Percentiles rank a stretch among this genome's conserved stretches.
Conservation (phyloP, 2,797 vertebrate species). For the Pangasius mekongensis region DNA sequence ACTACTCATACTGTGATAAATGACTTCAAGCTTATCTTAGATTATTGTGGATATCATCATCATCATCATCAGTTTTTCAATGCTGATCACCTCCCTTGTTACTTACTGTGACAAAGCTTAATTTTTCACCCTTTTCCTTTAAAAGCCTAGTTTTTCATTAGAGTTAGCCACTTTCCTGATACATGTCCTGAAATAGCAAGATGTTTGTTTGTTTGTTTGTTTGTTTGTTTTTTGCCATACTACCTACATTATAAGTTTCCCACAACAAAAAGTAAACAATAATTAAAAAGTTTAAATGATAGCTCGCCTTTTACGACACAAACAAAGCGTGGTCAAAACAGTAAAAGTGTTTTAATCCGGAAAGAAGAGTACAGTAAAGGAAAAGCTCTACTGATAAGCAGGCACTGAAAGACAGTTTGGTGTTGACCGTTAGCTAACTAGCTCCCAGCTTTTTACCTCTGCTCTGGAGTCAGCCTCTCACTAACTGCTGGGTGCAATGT, state of each 20-base stretch:
- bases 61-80: not conserved
- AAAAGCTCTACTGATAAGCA: not conserved
- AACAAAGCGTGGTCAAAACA: not conserved
- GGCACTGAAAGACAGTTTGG: not conserved
- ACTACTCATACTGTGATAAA: not conserved
- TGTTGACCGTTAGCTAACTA: slow-evolving; percentile 26
- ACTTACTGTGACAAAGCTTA: not conserved
- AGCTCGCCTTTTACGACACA: not conserved
- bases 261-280: not conserved
- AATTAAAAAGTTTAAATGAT: not conserved
- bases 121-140: not conserved
- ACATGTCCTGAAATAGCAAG: not conserved
- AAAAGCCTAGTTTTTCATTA: not conserved
- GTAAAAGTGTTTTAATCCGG: not conserved
- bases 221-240: not conserved
- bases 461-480: slow-evolving; percentile 47
- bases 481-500: slow-evolving; percentile 24
- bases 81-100: not conserved
- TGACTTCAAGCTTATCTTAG: not conserved
- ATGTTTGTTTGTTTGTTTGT: too few species aligned
- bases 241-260: not conserved
- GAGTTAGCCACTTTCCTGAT: not conserved
- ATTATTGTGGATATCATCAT: not conserved
- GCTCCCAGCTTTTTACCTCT: slow-evolving; percentile 39
- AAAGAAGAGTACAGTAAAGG: not conserved